Evolutionary conservation across 2,797 vertebrate genomes (phyloP).

Genomic region (Sandelia bainsii): DNA sequence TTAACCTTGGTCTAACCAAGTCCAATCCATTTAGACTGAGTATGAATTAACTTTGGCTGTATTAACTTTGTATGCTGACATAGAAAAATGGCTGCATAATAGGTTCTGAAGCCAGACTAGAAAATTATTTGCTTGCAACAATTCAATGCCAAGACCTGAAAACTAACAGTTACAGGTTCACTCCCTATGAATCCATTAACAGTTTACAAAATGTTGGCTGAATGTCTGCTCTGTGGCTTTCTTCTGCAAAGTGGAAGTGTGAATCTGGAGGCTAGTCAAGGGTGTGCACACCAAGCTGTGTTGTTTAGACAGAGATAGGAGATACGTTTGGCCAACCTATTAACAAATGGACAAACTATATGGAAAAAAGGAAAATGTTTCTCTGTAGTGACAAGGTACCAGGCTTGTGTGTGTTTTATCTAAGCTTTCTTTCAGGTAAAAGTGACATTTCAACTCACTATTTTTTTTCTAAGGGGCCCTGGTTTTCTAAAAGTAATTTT

Average conservation of each 20-base stretch:
- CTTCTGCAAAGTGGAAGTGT: constrained; percentile 41
- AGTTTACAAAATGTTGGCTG: constrained; percentile 32
- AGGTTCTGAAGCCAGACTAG: constrained; percentile 19
- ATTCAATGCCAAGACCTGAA: constrained; percentile 21
- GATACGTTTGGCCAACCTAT: constrained; percentile 50
- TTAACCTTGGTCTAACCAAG: constrained; percentile 49
- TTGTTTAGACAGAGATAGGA: constrained; percentile 56
- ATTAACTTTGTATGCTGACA: constrained; percentile 40
- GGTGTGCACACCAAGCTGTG: constrained; percentile 29
- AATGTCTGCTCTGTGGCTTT: constrained; percentile 22
- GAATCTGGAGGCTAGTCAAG: constrained; percentile 51
- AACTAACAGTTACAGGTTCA: constrained; percentile 45
- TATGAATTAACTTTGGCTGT: constrained; percentile 48
- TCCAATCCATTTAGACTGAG: constrained; percentile 39
- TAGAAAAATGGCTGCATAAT: constrained; percentile 22
- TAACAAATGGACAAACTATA: constrained; percentile 51
- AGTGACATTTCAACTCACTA: background rate
- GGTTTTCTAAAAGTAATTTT: constrained; percentile 4
- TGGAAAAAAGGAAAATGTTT: constrained; percentile 38
- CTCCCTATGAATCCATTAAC: constrained; percentile 42
- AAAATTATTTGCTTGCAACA: constrained; percentile 15
- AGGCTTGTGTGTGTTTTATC: constrained; percentile 27
- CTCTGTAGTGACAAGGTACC: constrained; percentile 14
- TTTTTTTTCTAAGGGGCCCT: constrained; percentile 12
- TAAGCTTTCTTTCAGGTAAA: constrained; percentile 11